Conservation (phyloP, 2,888 invertebrate species). For the Hedychridium roseum region DNA sequence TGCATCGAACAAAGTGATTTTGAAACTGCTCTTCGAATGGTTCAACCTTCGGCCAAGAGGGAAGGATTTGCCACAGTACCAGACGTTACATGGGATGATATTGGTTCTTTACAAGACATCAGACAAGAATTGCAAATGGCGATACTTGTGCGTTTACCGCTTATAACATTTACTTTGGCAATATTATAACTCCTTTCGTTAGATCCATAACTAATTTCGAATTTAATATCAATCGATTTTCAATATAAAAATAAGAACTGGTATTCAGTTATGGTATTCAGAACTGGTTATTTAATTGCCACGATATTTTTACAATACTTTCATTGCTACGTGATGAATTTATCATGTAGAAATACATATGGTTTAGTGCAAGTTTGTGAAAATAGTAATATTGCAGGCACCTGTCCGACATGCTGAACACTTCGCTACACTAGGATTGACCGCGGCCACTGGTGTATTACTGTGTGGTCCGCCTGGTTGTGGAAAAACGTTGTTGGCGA, state of each 20-base stretch:
- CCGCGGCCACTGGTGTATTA: constrained; percentile 86
- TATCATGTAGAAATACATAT: constrained; percentile 2
- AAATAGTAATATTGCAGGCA: constrained; percentile 73
- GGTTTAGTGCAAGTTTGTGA: background rate
- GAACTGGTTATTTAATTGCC: too few relatives aligned
- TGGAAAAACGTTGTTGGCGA: constrained; percentile 95
- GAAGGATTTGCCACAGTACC: constrained; percentile 99
- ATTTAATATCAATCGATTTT: background rate
- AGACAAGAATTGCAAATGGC: constrained; percentile 89
- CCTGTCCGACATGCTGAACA: constrained; percentile 89
- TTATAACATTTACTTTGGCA: too few relatives aligned
- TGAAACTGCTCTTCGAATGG: constrained; percentile 77
- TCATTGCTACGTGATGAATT: background rate
- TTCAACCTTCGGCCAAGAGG: constrained; percentile 92
- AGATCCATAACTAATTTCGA: too few relatives aligned
- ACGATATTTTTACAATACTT: too few relatives aligned
- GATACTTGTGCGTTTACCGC: constrained; percentile 73
- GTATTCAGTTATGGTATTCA: too few relatives aligned
- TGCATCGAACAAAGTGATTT: constrained; percentile 81
- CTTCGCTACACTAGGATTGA: constrained; percentile 80
- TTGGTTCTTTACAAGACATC: constrained; percentile 89
- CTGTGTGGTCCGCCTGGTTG: constrained; percentile 97
- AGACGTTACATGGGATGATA: constrained; percentile 95
- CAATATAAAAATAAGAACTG: too few relatives aligned
- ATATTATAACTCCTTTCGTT: too few relatives aligned